phyloP scores from a whole-genome alignment of 2,113 vertebrate species.

The Brachirus orientalis region DNA sequence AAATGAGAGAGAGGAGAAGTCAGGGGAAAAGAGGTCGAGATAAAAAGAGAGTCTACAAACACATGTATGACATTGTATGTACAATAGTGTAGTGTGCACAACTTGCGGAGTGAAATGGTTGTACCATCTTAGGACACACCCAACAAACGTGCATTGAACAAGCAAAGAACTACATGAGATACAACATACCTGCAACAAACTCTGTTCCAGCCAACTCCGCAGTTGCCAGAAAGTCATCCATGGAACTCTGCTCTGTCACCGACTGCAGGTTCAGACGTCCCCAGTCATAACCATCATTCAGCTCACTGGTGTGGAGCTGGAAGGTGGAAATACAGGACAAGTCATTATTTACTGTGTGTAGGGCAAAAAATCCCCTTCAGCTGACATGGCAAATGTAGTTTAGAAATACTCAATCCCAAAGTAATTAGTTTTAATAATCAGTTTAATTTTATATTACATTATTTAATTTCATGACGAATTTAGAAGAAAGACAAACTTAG shows the following conservation, averaged over 20 bases:
- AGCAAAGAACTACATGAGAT: background rate
- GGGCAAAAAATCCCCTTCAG: background rate
- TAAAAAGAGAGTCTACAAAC: too few relatives aligned
- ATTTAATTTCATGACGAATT: too few relatives aligned
- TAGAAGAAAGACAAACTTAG: too few relatives aligned
- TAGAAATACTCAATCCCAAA: too few relatives aligned
- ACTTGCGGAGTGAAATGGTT: too few relatives aligned
- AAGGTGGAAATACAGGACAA: background rate
- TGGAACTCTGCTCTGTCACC: slow-evolving; percentile 91
- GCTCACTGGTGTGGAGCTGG: slow-evolving; percentile 92
- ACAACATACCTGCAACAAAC: slow-evolving; percentile 88
- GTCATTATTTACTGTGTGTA: background rate
- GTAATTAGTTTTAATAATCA: too few relatives aligned
- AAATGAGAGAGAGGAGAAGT: too few relatives aligned
- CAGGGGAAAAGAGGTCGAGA: too few relatives aligned
- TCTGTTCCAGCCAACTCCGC: slow-evolving; percentile 95
- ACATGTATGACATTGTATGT: too few relatives aligned
- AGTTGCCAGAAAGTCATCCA: slow-evolving; percentile 96
- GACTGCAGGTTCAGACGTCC: slow-evolving; percentile 90
- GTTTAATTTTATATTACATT: too few relatives aligned
- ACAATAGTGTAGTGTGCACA: too few relatives aligned
- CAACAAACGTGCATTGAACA: too few relatives aligned
- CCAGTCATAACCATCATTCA: slow-evolving; percentile 91
- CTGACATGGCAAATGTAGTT: background rate
- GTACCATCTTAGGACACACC: background rate